phyloP scores from a whole-genome alignment of 2,888 invertebrate genomes.

The Apodemia mormo region DNA sequence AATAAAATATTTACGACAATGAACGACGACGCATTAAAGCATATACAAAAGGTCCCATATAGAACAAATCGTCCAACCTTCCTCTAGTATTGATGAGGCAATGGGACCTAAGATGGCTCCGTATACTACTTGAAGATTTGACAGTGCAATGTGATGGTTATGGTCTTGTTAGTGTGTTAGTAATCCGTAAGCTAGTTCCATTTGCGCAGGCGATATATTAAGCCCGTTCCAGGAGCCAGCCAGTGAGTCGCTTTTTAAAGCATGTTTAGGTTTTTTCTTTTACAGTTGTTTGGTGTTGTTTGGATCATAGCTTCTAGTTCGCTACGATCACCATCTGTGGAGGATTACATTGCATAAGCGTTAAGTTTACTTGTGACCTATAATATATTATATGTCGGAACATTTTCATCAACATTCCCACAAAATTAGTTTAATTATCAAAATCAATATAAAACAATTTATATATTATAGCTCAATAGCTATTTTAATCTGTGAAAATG shows the following conservation, averaged over 20 bases:
- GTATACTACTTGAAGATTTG: constrained; percentile 70
- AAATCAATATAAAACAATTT: neutral
- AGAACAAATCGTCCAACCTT: constrained; percentile 69
- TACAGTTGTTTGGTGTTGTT: constrained; percentile 83
- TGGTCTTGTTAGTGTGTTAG: constrained; percentile 54
- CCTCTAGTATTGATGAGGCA: constrained; percentile 58
- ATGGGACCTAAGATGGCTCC: constrained; percentile 69
- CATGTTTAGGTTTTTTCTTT: constrained; percentile 82
- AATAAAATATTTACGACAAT: constrained; percentile 40
- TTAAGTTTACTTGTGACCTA: constrained; percentile 51
- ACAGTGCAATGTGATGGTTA: constrained; percentile 65
- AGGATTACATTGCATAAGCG: constrained; percentile 80
- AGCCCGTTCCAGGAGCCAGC: constrained; percentile 72
- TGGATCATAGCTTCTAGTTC: constrained; percentile 82
- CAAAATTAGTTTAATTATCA: neutral
- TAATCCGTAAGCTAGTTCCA: constrained; percentile 76
- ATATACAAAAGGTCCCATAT: constrained; percentile 49
- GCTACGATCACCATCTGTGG: constrained; percentile 83
- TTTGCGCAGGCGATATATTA: constrained; percentile 77
- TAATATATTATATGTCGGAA: neutral
- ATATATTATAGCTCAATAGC: too few species aligned
- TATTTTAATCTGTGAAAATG: neutral
- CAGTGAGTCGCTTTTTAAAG: constrained; percentile 75
- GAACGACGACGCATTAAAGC: constrained; percentile 47
- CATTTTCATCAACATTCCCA: neutral